phyloP scores from a whole-genome alignment of 2,888 invertebrate species.

The Ormyrus pomaceus region DNA sequence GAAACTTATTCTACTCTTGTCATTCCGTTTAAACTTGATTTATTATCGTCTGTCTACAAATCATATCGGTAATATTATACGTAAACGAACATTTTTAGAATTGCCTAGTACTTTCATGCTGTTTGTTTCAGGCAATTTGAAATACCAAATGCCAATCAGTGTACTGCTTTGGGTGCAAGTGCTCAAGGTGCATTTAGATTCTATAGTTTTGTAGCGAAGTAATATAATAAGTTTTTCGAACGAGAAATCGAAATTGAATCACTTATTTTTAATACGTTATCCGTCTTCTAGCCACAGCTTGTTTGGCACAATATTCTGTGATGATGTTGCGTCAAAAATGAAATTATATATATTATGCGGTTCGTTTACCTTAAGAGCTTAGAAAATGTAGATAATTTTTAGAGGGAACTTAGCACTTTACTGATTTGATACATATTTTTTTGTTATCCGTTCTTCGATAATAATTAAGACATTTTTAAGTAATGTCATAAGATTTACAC shows the following conservation, averaged over 20 bases:
- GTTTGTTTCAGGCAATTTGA: neutral
- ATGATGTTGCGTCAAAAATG: slow-evolving; percentile 52
- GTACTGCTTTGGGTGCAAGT: slow-evolving; percentile 6
- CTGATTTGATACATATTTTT: slow-evolving; percentile 34
- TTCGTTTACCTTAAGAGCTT: slow-evolving; percentile 19
- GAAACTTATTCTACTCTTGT: too few relatives aligned
- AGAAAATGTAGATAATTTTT: slow-evolving; percentile 32
- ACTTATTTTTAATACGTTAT: slow-evolving; percentile 5
- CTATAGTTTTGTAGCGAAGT: neutral
- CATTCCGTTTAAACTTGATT: too few relatives aligned
- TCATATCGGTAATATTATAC: too few relatives aligned
- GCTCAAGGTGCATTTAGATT: slow-evolving; percentile 11
- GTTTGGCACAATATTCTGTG: slow-evolving; percentile 41
- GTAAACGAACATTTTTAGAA: too few relatives aligned
- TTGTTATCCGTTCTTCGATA: slow-evolving; percentile 24
- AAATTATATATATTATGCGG: slow-evolving; percentile 33
- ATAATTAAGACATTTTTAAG: neutral
- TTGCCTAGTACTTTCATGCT: too few relatives aligned
- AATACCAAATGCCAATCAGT: slow-evolving; percentile 35
- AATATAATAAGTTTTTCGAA: slow-evolving; percentile 10
- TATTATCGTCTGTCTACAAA: too few relatives aligned
- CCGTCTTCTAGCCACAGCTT: slow-evolving; percentile 31
- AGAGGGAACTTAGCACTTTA: slow-evolving; percentile 7
- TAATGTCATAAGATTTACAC: slow-evolving; percentile 9
- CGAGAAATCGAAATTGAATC: slow-evolving; percentile 9